Evolutionary conservation across 1,140 invertebrate species (phyloP).

Genomic region (Megathymus violae): DNA sequence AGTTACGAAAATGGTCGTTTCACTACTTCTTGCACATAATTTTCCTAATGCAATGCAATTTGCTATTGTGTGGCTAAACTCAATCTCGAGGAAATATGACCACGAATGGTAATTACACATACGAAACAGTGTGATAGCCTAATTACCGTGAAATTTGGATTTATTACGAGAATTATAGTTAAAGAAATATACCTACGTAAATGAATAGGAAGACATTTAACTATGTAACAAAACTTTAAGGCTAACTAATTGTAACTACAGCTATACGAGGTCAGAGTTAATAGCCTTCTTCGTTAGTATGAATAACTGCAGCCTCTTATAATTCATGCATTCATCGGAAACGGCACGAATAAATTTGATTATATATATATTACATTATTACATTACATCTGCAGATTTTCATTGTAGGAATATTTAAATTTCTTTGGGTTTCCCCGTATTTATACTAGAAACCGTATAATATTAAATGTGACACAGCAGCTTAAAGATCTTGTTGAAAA

Average conservation of each 20-base stretch:
- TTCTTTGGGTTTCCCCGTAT: no score
- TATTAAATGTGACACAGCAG: no score
- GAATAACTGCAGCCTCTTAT: no score
- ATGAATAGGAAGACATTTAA: conserved; percentile 4
- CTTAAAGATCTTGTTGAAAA: no score
- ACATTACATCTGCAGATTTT: no score
- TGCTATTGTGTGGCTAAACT: conserved; percentile 25
- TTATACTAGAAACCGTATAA: no score
- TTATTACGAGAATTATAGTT: background rate
- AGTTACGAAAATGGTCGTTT: conserved; percentile 50
- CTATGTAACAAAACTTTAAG: background rate
- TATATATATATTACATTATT: no score
- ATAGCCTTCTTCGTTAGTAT: no score
- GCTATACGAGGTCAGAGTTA: background rate
- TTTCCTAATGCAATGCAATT: conserved; percentile 42
- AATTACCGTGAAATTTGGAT: background rate
- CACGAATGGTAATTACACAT: conserved; percentile 20
- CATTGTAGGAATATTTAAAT: no score
- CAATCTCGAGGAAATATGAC: conserved; percentile 29
- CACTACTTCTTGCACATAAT: conserved; percentile 44
- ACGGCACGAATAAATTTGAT: no score
- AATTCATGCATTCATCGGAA: no score
- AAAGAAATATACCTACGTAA: background rate
- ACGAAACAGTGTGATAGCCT: background rate
- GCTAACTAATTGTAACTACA: background rate